Evolutionary conservation across 2,888 invertebrate species (phyloP).

Genomic region (Chrysodeixis includens): DNA sequence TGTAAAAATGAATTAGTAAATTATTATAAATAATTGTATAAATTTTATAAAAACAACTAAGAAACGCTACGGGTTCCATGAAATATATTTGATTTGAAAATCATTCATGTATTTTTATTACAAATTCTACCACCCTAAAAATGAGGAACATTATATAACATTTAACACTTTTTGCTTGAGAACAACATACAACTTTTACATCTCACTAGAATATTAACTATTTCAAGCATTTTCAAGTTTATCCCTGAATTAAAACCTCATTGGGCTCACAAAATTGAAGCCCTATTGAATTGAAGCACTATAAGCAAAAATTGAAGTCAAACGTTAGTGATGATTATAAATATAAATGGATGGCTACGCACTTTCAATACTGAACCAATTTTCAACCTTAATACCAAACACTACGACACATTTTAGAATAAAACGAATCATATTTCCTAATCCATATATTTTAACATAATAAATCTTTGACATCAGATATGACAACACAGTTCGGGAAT

Average conservation of each 20-base stretch:
- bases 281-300: too few species aligned
- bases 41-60: slow-evolving; percentile 86
- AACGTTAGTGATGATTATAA: too few species aligned
- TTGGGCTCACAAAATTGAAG: too few species aligned
- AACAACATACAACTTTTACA: background rate
- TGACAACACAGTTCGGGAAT: slow-evolving; percentile 50
- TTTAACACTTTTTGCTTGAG: background rate
- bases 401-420: slow-evolving; percentile 6
- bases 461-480: slow-evolving; percentile 57
- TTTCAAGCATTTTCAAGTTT: too few species aligned
- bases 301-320: too few species aligned
- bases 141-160: background rate
- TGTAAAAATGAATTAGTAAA: slow-evolving; percentile 74
- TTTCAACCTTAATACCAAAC: slow-evolving; percentile 3
- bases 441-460: slow-evolving; percentile 47
- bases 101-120: slow-evolving; percentile 66
- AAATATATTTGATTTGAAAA: slow-evolving; percentile 88
- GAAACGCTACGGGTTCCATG: slow-evolving; percentile 89
- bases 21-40: slow-evolving; percentile 78
- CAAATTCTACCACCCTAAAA: slow-evolving; percentile 9
- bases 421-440: slow-evolving; percentile 26
- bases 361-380: background rate
- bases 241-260: too few species aligned
- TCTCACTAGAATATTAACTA: background rate
- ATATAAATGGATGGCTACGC: too few species aligned